These are phyloP conservation scores for Syndactyla subalaris DNA, from an alignment of 2,797 vertebrate genomes.

Conservation along the genomic window DNA sequence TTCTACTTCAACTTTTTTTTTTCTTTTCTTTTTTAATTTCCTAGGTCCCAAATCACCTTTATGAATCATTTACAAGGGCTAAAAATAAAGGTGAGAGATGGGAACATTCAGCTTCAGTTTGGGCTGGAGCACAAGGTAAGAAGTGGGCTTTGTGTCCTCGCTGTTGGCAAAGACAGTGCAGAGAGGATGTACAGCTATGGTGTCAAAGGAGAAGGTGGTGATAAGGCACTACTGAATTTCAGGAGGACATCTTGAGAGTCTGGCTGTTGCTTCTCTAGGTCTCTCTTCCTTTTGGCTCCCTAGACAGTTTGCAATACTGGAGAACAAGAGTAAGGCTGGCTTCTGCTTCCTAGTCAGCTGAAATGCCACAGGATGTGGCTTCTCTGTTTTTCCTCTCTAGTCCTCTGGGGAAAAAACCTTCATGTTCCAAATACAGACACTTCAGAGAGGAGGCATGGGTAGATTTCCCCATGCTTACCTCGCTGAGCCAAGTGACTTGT, in stretches of 20 bases:
- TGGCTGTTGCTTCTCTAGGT: background rate
- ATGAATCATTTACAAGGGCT: background rate
- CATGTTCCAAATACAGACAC: background rate
- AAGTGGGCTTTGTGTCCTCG: background rate
- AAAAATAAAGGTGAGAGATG: background rate
- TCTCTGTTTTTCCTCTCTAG: background rate
- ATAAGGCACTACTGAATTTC: background rate
- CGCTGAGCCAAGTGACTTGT: background rate
- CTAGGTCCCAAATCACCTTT: background rate
- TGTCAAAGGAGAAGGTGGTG: background rate
- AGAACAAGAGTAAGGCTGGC: background rate
- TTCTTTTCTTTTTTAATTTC: background rate
- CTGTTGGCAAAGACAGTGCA: background rate
- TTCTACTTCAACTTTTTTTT: background rate
- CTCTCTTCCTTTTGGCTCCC: background rate
- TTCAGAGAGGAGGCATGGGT: background rate
- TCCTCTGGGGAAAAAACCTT: background rate
- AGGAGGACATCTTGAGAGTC: background rate
- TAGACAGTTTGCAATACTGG: background rate
- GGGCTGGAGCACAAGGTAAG: background rate
- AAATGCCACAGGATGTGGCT: conserved; percentile 20
- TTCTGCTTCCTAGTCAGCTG: background rate
- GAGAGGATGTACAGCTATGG: background rate
- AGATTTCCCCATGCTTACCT: background rate
- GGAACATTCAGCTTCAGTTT: background rate